Evolutionary conservation across 2,113 vertebrate species (phyloP).

Genomic region (Calypte anna): DNA sequence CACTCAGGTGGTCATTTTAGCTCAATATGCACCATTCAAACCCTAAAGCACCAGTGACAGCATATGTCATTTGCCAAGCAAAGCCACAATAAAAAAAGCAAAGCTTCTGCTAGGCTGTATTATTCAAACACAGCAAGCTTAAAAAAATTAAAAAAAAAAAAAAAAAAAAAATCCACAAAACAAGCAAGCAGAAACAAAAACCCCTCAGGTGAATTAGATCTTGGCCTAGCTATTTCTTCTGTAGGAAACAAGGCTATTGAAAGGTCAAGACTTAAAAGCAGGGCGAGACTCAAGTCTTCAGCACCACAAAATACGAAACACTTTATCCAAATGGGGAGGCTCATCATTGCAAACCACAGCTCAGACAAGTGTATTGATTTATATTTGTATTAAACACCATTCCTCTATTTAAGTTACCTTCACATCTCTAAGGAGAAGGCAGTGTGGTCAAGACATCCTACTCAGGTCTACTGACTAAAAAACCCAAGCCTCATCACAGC

Average conservation of each 20-base stretch:
- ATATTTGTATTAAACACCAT: neutral
- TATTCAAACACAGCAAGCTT: neutral
- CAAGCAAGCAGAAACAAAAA: neutral
- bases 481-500: neutral
- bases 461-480: neutral
- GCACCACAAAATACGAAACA: neutral
- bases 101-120: neutral
- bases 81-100: neutral
- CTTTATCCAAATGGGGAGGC: neutral
- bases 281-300: neutral
- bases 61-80: neutral
- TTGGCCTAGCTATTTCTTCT: neutral
- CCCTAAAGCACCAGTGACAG: neutral
- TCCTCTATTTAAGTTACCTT: neutral
- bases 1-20: neutral
- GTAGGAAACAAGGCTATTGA: neutral
- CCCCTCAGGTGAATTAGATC: neutral
- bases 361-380: neutral
- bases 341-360: neutral
- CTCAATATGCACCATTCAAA: neutral
- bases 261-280: neutral
- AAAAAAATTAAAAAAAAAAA: neutral
- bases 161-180: neutral
- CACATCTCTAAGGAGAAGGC: neutral
- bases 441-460: neutral